A percentile compares a stretch with the other conserved stretches of the same genome.
Evolutionary conservation across 2,797 vertebrate species (phyloP).

Genomic region (Halcyon chelicuti): DNA sequence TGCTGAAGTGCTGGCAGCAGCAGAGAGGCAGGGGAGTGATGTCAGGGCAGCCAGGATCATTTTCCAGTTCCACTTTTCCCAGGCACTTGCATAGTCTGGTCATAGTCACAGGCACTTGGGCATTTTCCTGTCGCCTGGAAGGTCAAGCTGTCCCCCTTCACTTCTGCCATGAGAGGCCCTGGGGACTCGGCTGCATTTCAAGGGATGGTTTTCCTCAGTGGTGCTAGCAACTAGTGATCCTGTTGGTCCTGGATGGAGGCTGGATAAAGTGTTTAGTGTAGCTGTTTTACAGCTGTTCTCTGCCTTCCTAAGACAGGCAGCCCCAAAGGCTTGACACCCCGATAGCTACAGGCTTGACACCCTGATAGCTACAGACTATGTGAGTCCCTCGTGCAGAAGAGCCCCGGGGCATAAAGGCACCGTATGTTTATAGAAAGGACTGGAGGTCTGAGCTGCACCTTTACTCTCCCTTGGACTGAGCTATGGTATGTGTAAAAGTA

Average conservation of each 20-base stretch:
- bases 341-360: background rate
- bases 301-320: background rate
- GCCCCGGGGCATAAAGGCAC: background rate
- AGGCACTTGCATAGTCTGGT: background rate
- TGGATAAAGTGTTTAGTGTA: background rate
- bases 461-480: background rate
- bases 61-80: background rate
- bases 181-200: background rate
- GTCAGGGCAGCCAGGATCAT: background rate
- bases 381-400: background rate
- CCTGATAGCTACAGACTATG: background rate
- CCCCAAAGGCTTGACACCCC: background rate
- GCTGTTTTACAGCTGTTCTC: background rate
- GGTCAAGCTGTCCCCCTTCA: background rate
- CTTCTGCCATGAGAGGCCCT: background rate
- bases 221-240: background rate
- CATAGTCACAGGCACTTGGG: background rate
- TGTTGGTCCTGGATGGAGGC: background rate
- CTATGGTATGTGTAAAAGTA: background rate
- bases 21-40: background rate
- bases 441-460: background rate
- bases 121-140: background rate
- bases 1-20: conserved; percentile 4
- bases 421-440: background rate
- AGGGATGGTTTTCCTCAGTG: background rate